Evolutionary conservation across 1,140 invertebrate species (phyloP), one percentile per base, ranked within the genome.

Genomic region (Formica exsecta): DNA sequence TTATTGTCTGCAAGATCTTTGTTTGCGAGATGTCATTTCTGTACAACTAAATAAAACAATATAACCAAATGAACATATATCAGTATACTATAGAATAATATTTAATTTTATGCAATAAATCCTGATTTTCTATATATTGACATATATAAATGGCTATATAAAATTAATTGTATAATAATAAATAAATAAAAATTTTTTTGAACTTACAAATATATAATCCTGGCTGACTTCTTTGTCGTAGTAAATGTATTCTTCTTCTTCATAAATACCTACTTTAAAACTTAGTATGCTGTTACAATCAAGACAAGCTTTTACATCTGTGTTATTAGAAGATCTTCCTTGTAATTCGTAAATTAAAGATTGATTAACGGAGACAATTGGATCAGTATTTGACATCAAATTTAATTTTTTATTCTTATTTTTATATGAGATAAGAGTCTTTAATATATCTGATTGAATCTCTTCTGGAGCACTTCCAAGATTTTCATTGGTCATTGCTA

Each of bases 181-280:
- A 0, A 6, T 19, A 25, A 80, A 70, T 32, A 0, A 13, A 54
- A 32, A 80, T 68, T 65, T 0, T 65, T 79, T 66, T 41, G 0
- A 62, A 92, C 92, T 92, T 68, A 93, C 93, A 19, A 90, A 93
- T 71, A 93, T 80, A 8, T 91, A 89, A 89, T 93, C 73, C 54
- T 71, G 54, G 74, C 88, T 92, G 32, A 90, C 3, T 29, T 79
- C 70, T 76, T 89, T 44, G 51, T 92, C 83, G 9, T 92, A 89
- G 64, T 90, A 88, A 48, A 94, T 36, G 65, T 89, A 92, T 41
- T 86, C 86, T 75, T 91, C 86, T 25, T 66, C 91, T 75, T 87
- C 16, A 48, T 86, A 86, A 41, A 91, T 54, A 36, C 93, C 93
- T 32, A 87, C 84, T 65, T 90, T 77, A 64, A 92, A 92, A 22